These are phyloP conservation scores for Aporophyla lueneburgensis DNA, from an alignment of 2,888 invertebrate species.

Conservation along the genomic window DNA sequence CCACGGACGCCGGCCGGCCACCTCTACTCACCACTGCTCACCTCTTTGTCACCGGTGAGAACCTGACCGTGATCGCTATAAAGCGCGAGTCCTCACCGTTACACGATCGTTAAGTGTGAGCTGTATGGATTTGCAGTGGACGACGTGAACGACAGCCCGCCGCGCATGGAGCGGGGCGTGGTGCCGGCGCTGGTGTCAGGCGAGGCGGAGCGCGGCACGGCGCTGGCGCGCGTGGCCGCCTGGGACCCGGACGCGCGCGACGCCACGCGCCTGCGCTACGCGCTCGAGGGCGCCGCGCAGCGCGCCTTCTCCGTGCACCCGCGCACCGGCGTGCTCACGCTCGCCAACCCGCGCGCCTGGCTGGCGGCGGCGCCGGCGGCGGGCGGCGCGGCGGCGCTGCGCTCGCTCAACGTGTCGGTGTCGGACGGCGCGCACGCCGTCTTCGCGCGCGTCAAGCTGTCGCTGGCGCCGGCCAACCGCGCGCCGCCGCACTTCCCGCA, in stretches of 20 bases:
- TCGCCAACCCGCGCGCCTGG: constrained; percentile 80
- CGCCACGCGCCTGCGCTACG: constrained; percentile 93
- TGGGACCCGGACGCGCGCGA: constrained; percentile 97
- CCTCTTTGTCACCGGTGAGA: constrained; percentile 94
- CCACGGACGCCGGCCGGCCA: constrained; percentile 96
- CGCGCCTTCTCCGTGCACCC: constrained; percentile 78
- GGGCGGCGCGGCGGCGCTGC: constrained; percentile 90
- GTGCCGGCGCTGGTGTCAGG: constrained; percentile 95
- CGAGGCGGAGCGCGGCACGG: constrained; percentile 96
- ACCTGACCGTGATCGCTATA: background rate
- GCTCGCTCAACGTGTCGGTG: constrained; percentile 96
- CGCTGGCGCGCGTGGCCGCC: constrained; percentile 96
- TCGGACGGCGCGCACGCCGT: constrained; percentile 98
- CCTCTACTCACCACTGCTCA: constrained; percentile 95
- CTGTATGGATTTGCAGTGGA: constrained; percentile 89
- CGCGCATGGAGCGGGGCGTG: constrained; percentile 95
- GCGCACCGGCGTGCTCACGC: constrained; percentile 80
- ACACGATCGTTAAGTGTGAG: background rate
- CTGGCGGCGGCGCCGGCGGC: constrained; percentile 92
- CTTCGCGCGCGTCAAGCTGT: constrained; percentile 95
- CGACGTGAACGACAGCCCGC: constrained; percentile 98
- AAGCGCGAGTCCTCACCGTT: no score
- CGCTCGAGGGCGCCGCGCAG: constrained; percentile 91
- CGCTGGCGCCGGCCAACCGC: constrained; percentile 94
- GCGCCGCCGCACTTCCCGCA: constrained; percentile 95